Evolutionary conservation across 1,140 invertebrate genomes (phyloP).

Genomic region (Drosophila pandora): DNA sequence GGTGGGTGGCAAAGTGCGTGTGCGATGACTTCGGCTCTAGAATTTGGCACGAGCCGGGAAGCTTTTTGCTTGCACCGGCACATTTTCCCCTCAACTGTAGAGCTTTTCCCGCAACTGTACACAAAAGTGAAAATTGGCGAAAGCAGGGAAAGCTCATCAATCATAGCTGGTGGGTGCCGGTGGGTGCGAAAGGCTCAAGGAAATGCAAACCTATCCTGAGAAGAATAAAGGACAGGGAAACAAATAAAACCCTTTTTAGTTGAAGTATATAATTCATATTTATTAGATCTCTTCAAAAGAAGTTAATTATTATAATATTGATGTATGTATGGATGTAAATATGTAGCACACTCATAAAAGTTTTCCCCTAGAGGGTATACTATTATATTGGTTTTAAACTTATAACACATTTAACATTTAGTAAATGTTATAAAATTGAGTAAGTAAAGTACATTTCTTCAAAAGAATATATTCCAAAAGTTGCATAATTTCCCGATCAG

Average conservation of each 20-base stretch:
- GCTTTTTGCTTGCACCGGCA: constrained; percentile 25
- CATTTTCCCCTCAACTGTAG: not conserved
- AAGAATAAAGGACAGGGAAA: constrained; percentile 10
- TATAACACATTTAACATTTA: constrained; percentile 1
- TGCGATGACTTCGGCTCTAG: constrained; percentile 28
- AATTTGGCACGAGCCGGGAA: constrained; percentile 28
- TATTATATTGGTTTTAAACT: not conserved
- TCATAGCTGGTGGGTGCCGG: constrained; percentile 16
- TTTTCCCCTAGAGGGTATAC: constrained; percentile 2
- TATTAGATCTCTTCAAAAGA: constrained; percentile 43
- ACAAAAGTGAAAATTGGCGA: not conserved
- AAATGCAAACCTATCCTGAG: too few relatives aligned
- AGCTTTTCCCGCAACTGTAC: constrained; percentile 26
- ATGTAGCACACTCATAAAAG: constrained; percentile 16
- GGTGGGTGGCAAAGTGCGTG: constrained; percentile 68
- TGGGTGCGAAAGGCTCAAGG: not conserved
- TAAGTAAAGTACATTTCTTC: constrained; percentile 6
- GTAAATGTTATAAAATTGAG: constrained; percentile 2
- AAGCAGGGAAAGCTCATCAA: constrained; percentile 27
- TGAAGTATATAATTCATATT: constrained; percentile 18
- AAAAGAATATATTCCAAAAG: constrained; percentile 10
- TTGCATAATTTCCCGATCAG: not conserved
- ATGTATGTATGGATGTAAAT: not conserved
- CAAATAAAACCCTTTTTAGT: not conserved
- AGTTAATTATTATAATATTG: constrained; percentile 21